Evolutionary conservation across 2,888 invertebrate species (phyloP), one percentile per base, ranked within the genome.

Genomic region (Saturnia japonica): DNA sequence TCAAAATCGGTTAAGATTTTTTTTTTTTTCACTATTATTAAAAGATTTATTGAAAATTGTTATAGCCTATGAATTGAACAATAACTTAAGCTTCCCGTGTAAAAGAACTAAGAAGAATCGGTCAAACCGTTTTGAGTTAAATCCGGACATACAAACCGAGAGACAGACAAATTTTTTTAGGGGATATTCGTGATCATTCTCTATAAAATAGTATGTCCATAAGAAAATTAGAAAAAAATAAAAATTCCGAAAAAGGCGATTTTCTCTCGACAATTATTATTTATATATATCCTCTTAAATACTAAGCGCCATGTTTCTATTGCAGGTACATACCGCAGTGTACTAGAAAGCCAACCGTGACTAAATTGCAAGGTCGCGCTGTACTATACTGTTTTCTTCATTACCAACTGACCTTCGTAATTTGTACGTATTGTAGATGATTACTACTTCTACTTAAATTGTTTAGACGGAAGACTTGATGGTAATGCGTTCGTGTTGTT

Each of bases 291-390:
- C 57, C 25, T 60, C 54, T 2, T 22, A 11, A 54, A 54, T n/a
- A 22, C 3, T 25, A 60, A 60, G 57, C 34, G 64, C 11, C 7
- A 64, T 64, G 40, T 19, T 64, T 64, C 54, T 40, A 64, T 64
- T 19, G 2, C 64, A n/a, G 74, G 75, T 75, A 78, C 75, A 80
- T 75, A 69, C 72, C 66, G 34, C 45, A 54, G 70, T 68, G 70
- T 72, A 70, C 72, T 77, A 75, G 82, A 81, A 81, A 81, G 80
- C 71, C 69, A 69, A 54, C 51, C 16, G 73, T 72, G 68, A 57
- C 68, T 64, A 43, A 42, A 60, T 69, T 69, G 70, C 74, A 70
- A 72, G 74, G 73, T 76, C 73, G 54, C 66, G 69, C 34, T 40
- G 64, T 64, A 64, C n/a, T n/a, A 22, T 69, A 45, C 45, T 62